Base-by-base conservation (phyloP, 2,797 vertebrate genomes). In the Acrossocheilus fasciatus region DNA sequence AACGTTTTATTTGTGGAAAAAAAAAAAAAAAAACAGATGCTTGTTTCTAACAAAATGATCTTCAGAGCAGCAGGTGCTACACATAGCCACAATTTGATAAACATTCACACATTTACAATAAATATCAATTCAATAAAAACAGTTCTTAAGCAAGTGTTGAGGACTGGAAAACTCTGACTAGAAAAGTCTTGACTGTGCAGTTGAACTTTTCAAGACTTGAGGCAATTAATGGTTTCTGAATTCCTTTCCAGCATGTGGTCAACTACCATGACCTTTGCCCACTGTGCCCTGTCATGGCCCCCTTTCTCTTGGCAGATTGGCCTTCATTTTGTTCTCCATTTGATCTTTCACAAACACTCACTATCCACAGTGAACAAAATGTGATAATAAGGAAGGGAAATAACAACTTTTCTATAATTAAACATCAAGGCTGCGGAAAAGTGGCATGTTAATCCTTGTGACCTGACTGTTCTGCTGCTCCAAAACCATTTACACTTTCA, bases 401-500 rank as follows among this genome's bases (percentile, higher is more conserved):
- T 91, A 94, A 93, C 90, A 93, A 94, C 94, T 92, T 95, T 92
- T 90, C 89, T 91, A 92, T 95, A 95, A 95, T 96, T 95, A 96
- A 95, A 95, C 94, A 95, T 94, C 93, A 93, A 94, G 93, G 92
- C 92, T 88, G 86, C 81, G 89, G 91, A 93, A 91, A 93, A 90
- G 87, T 91, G 91, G 93, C 90, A 91, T 91, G 92, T 92, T 95
- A 95, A 96, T 95, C 93, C 92, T 88, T 90, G 86, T 90, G 90
- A 94, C 93, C 93, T 90, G 86, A 92, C 90, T 92, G 95, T 95
- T 95, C 93, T 90, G 82, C 91, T 92, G 86, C 93, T 95, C 92
- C 92, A 93, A 94, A 95, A 93, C 92, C 93, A 93, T 95, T 96
- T 96, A 95, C 91, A 92, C 94, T 95, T 96, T 95, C 95, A 96